These are phyloP conservation scores for Habroteleia sp. DNA, from an alignment of 2,888 invertebrate species.

Conservation along the genomic window DNA sequence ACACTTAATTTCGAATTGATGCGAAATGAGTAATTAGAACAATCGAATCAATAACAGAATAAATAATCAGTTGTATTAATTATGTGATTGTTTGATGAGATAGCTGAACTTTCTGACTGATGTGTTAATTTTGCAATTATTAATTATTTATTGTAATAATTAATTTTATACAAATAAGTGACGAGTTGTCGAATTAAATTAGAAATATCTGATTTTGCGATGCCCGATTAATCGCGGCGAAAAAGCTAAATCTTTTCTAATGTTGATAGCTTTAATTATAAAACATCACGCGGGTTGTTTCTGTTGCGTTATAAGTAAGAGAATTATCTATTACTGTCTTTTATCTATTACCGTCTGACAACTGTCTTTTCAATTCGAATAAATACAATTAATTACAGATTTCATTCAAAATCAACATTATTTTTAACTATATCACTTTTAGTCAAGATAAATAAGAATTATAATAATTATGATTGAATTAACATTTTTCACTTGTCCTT, in stretches of 20 bases:
- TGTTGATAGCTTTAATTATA: constrained; percentile 8
- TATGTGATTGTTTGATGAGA: constrained; percentile 31
- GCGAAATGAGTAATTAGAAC: constrained; percentile 31
- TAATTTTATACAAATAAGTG: constrained; percentile 20
- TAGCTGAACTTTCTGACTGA: constrained; percentile 21
- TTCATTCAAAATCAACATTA: constrained; percentile 18
- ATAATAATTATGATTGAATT: constrained; percentile 10
- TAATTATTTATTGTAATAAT: constrained; percentile 34
- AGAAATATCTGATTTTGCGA: neutral
- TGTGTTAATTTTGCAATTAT: constrained; percentile 35
- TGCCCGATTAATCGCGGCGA: neutral
- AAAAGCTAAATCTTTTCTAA: constrained; percentile 11
- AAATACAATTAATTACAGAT: constrained; percentile 20
- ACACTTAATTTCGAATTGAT: constrained; percentile 41
- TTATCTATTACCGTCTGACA: too few species aligned
- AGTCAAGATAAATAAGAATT: neutral
- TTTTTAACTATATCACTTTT: neutral
- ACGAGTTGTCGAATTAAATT: constrained; percentile 12
- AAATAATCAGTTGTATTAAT: constrained; percentile 37
- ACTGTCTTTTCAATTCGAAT: constrained; percentile 28
- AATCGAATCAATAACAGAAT: constrained; percentile 32
- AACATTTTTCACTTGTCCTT: neutral
- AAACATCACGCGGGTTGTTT: constrained; percentile 1
- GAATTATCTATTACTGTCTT: constrained; percentile 13
- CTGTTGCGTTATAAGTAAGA: constrained; percentile 9